Evolutionary conservation across 2,888 invertebrate genomes (phyloP), one percentile per base, ranked within the genome.

Genomic region (Hecatera dysodea): DNA sequence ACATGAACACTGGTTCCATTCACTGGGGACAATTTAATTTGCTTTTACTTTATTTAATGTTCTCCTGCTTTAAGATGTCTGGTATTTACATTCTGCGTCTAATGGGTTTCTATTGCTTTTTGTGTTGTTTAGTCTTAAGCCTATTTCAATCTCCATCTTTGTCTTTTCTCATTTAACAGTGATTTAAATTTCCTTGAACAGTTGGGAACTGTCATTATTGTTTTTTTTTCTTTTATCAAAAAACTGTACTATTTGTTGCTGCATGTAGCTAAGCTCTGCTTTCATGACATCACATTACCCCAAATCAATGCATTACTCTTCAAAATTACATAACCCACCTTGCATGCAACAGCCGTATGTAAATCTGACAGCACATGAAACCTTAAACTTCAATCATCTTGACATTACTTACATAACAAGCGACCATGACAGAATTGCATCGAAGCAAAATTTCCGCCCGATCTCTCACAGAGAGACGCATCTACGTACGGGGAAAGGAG

Each of bases 381-480:
- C 84, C 84, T 84, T 83, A 84, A 85, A 85, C 85, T 85, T 83
- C 82, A 71, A 78, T 82, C 85, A 80, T 85, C 82, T 77, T 85
- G 85, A 82, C 85, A 83, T 83, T 85, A 78, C 80, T 85, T 83
- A 73, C 74, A 78, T 84, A 82, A 83, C 72, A 73, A 73, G 64
- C 75, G 76, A 63, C 85, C 83, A 81, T 86, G 86, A 83, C 83
- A 85, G 79, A 82, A 86, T 68, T 86, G 85, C 86, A 86, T 65
- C 77, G 64, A 68, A 76, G 82, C 80, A 82, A 86, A 85, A 82
- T 83, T 82, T 75, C 72, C 75, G 69, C 60, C 66, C 60, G 81
- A 77, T 83, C 83, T 79, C 85, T 81, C 85, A 84, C 69, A 74
- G 64, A 83, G 81, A 83, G 85, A 80, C 78, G 81, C 75, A 83